These are phyloP conservation scores for Drosophila gaucha DNA, from an alignment of 2,888 invertebrate genomes.

Conservation along the genomic window DNA sequence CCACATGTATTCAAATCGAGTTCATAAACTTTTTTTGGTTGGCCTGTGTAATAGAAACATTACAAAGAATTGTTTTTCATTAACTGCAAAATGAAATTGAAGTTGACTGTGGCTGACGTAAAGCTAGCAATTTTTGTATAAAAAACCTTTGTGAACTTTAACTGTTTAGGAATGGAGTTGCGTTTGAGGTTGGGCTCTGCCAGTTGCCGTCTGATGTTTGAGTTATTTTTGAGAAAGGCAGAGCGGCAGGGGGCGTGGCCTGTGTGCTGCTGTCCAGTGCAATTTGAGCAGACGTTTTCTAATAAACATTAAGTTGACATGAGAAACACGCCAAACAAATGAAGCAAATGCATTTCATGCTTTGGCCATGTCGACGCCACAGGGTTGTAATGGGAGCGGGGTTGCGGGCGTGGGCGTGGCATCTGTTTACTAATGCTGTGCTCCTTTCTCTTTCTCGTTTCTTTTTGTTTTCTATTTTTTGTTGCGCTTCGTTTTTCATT, in stretches of 20 bases:
- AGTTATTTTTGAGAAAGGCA: conserved; percentile 1
- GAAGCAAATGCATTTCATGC: conserved; percentile 75
- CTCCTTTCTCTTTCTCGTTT: conserved; percentile 21
- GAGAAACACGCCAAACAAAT: conserved; percentile 76
- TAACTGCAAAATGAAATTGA: not conserved
- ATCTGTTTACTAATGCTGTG: conserved; percentile 65
- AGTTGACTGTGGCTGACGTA: too few species aligned
- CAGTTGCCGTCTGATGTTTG: conserved; percentile 24
- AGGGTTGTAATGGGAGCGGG: conserved; percentile 9
- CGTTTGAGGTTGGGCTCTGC: not conserved
- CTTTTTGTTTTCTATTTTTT: not conserved
- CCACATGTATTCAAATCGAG: not conserved
- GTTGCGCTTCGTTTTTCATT: conserved; percentile 19
- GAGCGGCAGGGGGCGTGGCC: conserved; percentile 16
- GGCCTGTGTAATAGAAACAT: too few species aligned
- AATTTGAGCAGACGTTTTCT: conserved; percentile 67
- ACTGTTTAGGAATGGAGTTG: not conserved
- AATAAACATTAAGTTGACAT: conserved; percentile 80
- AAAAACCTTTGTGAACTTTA: not conserved
- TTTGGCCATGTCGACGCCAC: conserved; percentile 39
- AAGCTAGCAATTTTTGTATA: too few species aligned
- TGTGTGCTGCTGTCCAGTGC: conserved; percentile 24
- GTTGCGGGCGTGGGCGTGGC: conserved; percentile 31
- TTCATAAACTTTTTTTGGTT: not conserved
- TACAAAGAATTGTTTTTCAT: too few species aligned